Percentiles rank a stretch among this genome's conserved stretches.
Conservation (phyloP, 2,797 vertebrate species). For the Tangara arthus region DNA sequence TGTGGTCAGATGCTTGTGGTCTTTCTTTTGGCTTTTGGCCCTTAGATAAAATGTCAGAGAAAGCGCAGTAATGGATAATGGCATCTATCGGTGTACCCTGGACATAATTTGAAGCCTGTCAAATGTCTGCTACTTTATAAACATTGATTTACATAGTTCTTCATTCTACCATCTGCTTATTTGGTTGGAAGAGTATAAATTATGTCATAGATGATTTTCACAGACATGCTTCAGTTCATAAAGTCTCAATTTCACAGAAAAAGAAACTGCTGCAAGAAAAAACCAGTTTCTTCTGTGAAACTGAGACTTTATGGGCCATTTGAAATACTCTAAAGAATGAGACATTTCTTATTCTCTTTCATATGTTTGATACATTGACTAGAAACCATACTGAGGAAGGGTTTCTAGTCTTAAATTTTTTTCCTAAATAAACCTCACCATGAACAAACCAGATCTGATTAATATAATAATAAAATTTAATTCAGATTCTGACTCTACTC, state of each 20-base stretch:
- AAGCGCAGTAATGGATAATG: not conserved
- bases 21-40: constrained; percentile 55
- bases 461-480: not conserved
- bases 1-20: constrained; percentile 60
- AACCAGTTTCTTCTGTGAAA: not conserved
- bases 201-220: constrained; percentile 50
- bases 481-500: not conserved
- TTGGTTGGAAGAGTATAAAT: constrained; percentile 20
- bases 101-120: constrained; percentile 41
- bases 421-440: not conserved
- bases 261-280: not conserved
- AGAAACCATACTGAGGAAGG: not conserved
- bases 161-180: not conserved
- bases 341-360: constrained; percentile 33
- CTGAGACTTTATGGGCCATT: constrained; percentile 17
- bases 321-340: constrained; percentile 7
- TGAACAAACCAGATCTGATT: not conserved
- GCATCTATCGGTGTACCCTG: not conserved
- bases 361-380: not conserved
- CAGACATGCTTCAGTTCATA: constrained; percentile 33
- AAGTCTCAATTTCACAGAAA: constrained; percentile 34
- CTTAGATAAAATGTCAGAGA: constrained; percentile 48
- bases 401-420: not conserved
- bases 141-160: constrained; percentile 11
- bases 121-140: constrained; percentile 44